Conservation (phyloP, 1,140 invertebrate species). For the Heliconius melpomene region DNA sequence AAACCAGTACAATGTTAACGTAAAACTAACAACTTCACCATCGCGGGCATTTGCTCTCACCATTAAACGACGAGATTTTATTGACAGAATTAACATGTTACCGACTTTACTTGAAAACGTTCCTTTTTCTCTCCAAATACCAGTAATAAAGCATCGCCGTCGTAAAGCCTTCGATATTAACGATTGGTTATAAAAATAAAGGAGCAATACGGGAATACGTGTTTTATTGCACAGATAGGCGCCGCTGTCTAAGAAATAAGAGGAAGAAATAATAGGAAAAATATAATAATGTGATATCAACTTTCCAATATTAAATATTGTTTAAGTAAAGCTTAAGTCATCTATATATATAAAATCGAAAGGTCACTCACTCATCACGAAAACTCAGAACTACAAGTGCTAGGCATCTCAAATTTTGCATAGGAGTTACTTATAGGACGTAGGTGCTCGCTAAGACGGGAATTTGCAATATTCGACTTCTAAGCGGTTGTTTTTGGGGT, state of each 20-base stretch:
- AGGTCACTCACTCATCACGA: too few relatives aligned
- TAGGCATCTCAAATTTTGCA: too few relatives aligned
- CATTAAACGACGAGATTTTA: slow-evolving; percentile 58
- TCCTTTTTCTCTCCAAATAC: slow-evolving; percentile 49
- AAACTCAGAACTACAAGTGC: too few relatives aligned
- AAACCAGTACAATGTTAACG: not conserved
- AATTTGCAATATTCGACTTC: too few relatives aligned
- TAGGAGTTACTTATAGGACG: too few relatives aligned
- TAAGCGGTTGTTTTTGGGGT: too few relatives aligned
- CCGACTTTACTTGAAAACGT: slow-evolving; percentile 57
- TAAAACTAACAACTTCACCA: slow-evolving; percentile 32
- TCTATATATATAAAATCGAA: too few relatives aligned
- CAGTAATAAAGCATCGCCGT: slow-evolving; percentile 62
- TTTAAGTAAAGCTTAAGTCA: too few relatives aligned
- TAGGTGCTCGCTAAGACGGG: too few relatives aligned
- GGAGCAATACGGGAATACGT: slow-evolving; percentile 55
- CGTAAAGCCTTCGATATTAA: slow-evolving; percentile 72
- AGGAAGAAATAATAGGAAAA: not conserved
- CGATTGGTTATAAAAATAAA: slow-evolving; percentile 73
- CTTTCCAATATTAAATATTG: too few relatives aligned
- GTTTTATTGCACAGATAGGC: slow-evolving; percentile 66
- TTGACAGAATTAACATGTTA: slow-evolving; percentile 72
- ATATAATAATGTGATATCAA: not conserved
- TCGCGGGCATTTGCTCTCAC: slow-evolving; percentile 40
- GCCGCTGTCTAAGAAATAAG: slow-evolving; percentile 44